phyloP scores from a whole-genome alignment of 1,140 invertebrate genomes.

The Gerris buenoi region DNA sequence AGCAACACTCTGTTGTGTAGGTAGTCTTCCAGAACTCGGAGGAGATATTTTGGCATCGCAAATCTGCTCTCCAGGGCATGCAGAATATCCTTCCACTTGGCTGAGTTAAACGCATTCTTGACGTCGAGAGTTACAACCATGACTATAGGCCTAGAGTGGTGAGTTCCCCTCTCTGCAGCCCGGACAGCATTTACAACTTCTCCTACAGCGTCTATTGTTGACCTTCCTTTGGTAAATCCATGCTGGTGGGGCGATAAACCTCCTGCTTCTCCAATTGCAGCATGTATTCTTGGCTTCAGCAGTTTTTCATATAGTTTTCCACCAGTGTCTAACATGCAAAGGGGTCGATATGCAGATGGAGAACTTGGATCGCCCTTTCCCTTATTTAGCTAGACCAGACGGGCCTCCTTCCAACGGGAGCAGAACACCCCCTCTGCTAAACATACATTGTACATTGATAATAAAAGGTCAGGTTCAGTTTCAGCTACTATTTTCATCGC shows the following conservation, averaged over 20 bases:
- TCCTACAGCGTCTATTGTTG: conserved; percentile 21
- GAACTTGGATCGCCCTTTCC: neutral
- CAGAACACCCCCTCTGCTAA: too few relatives aligned
- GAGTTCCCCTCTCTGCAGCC: too few relatives aligned
- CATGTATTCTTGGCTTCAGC: conserved; percentile 11
- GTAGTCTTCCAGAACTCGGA: conserved; percentile 15
- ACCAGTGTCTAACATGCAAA: conserved; percentile 21
- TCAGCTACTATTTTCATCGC: too few relatives aligned
- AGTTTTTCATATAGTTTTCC: conserved; percentile 21
- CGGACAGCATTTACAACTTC: too few relatives aligned
- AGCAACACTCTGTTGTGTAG: too few relatives aligned
- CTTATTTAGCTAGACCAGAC: too few relatives aligned
- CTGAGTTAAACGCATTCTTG: too few relatives aligned
- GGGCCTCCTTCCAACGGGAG: too few relatives aligned
- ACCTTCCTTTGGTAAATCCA: conserved; percentile 21
- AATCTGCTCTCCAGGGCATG: conserved; percentile 8
- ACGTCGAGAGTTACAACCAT: too few relatives aligned
- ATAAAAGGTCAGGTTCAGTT: too few relatives aligned
- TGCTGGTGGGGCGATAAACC: conserved; percentile 19
- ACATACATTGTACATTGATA: too few relatives aligned
- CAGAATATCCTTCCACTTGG: conserved; percentile 14
- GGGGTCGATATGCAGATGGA: conserved; percentile 7
- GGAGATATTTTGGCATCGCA: neutral
- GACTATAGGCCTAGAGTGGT: too few relatives aligned
- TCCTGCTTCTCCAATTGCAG: conserved; percentile 14